phyloP scores from a whole-genome alignment of 2,113 vertebrate genomes.

The Malurus elegans region DNA sequence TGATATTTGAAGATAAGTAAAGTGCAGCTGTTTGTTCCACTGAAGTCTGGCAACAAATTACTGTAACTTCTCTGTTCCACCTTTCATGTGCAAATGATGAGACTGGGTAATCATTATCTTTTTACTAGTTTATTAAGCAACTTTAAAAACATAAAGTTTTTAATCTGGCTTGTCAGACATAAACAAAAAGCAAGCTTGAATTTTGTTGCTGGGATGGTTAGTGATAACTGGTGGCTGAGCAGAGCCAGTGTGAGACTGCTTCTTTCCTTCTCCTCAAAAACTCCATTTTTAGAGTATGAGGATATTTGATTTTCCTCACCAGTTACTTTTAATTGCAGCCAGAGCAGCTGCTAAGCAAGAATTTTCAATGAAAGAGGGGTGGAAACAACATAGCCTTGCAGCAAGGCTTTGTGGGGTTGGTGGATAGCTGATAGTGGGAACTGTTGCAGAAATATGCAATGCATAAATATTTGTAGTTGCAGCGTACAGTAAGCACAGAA shows the following conservation, averaged over 20 bases:
- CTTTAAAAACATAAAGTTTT: constrained; percentile 4
- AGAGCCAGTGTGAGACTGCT: neutral
- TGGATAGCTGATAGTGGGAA: neutral
- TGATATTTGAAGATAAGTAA: constrained; percentile 57
- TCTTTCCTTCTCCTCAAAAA: neutral
- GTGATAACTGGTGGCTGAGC: neutral
- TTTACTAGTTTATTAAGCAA: constrained; percentile 30
- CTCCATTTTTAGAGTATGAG: neutral
- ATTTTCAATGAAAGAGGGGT: neutral
- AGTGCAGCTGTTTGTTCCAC: constrained; percentile 35
- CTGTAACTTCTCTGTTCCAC: neutral
- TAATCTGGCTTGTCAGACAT: neutral
- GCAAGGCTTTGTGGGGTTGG: neutral
- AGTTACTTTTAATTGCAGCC: neutral
- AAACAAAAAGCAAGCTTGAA: constrained; percentile 6
- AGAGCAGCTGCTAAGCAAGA: neutral
- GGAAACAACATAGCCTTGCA: neutral
- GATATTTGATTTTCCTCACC: neutral
- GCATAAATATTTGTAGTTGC: neutral
- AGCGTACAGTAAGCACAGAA: neutral
- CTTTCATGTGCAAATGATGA: constrained; percentile 55
- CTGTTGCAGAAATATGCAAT: neutral
- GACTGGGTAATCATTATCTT: constrained; percentile 8
- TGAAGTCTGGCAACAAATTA: constrained; percentile 31
- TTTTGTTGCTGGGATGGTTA: neutral